Evolutionary conservation across 2,113 vertebrate genomes (phyloP).

Genomic region (Indicator indicator): DNA sequence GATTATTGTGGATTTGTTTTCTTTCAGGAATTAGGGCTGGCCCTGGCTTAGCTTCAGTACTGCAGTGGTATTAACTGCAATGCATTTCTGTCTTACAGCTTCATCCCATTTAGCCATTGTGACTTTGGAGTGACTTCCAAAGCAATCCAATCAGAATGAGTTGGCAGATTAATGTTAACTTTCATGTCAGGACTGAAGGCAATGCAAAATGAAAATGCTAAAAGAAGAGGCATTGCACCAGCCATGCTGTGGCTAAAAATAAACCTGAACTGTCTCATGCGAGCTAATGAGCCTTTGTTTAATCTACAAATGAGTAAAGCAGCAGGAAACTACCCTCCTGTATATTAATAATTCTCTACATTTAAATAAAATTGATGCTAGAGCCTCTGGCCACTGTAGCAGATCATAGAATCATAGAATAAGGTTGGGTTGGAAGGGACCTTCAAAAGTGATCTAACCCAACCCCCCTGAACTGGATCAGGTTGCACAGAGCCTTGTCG

Average conservation of each 20-base stretch:
- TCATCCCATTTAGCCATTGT: conserved; percentile 77
- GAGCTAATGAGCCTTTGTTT: conserved; percentile 27
- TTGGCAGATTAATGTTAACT: conserved; percentile 82
- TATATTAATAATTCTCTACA: not conserved
- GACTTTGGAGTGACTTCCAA: conserved; percentile 85
- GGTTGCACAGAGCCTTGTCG: too few species aligned
- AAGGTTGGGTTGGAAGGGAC: too few species aligned
- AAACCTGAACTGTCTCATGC: not conserved
- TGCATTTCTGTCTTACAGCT: conserved; percentile 77
- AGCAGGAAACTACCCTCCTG: not conserved
- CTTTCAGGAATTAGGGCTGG: conserved; percentile 87
- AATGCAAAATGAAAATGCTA: conserved; percentile 69
- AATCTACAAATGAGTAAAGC: conserved; percentile 37
- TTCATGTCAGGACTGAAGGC: conserved; percentile 75
- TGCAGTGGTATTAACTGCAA: conserved; percentile 83
- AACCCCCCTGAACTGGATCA: too few species aligned
- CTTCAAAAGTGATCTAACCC: too few species aligned
- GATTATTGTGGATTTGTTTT: conserved; percentile 88
- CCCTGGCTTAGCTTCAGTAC: conserved; percentile 81
- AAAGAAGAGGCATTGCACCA: conserved; percentile 37
- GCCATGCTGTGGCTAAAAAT: conserved; percentile 26
- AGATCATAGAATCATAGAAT: not conserved
- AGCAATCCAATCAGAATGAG: conserved; percentile 81
- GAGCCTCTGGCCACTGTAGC: not conserved
- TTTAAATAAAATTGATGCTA: not conserved